These are phyloP conservation scores for Barypeithes pellucidus DNA, from an alignment of 2,888 invertebrate species.

Conservation along the genomic window DNA sequence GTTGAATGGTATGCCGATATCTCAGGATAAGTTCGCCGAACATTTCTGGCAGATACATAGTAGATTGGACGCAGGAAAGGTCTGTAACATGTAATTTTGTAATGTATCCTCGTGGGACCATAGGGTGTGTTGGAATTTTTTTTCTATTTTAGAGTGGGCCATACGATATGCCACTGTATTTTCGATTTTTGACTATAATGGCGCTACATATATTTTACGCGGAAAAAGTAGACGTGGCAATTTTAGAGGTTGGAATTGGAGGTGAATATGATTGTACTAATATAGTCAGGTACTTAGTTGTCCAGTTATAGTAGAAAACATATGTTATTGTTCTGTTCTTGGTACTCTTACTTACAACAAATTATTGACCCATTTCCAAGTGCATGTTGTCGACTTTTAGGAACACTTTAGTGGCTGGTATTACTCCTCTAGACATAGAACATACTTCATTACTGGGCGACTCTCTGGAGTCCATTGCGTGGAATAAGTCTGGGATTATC, in stretches of 20 bases:
- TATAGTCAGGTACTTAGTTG: conserved; percentile 78
- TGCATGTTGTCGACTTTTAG: conserved; percentile 73
- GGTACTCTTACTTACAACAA: background rate
- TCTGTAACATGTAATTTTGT: conserved; percentile 57
- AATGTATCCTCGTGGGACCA: background rate
- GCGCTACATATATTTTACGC: conserved; percentile 90
- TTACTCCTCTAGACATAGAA: conserved; percentile 93
- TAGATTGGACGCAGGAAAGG: conserved; percentile 73
- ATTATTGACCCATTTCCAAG: too few species aligned
- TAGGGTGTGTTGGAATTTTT: background rate
- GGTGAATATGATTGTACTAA: conserved; percentile 97
- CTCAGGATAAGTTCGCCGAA: conserved; percentile 80
- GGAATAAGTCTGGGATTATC: conserved; percentile 97
- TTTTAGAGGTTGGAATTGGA: conserved; percentile 98
- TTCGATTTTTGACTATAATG: conserved; percentile 94
- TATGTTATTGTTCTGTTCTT: too few species aligned
- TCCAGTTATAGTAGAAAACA: too few species aligned
- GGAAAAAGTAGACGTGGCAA: conserved; percentile 91
- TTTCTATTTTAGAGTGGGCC: conserved; percentile 71
- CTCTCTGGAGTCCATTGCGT: conserved; percentile 90
- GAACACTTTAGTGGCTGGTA: conserved; percentile 89
- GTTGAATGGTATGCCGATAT: conserved; percentile 87
- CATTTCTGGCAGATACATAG: conserved; percentile 90
- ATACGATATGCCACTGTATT: conserved; percentile 92
- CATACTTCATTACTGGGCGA: conserved; percentile 88